Evolutionary conservation across 2,888 invertebrate species (phyloP).

Genomic region (Sesia bembeciformis): DNA sequence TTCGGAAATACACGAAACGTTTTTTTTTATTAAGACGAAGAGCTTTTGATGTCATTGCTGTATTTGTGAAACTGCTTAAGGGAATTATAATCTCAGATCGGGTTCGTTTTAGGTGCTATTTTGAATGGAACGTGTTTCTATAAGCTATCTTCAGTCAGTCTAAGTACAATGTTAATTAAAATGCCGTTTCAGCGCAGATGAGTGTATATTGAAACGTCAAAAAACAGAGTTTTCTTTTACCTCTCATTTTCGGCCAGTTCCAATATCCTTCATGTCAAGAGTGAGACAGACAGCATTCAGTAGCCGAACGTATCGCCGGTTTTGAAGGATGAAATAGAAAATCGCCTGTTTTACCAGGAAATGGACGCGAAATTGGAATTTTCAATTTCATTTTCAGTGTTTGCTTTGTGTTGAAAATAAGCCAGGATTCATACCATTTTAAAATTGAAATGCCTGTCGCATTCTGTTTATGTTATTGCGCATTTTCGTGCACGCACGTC

Average conservation of each 20-base stretch:
- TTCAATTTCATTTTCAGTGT: conserved; percentile 53
- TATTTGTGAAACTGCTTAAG: conserved; percentile 3
- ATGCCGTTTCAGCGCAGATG: conserved; percentile 40
- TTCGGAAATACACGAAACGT: conserved; percentile 43
- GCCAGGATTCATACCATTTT: conserved; percentile 5
- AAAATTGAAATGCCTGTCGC: neutral
- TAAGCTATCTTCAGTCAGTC: conserved; percentile 7
- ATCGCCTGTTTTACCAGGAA: conserved; percentile 62
- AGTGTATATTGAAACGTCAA: conserved; percentile 72
- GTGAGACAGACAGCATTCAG: conserved; percentile 43
- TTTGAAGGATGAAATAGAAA: conserved; percentile 57
- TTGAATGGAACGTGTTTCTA: neutral
- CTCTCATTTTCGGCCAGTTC: conserved; percentile 62
- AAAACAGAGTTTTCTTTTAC: conserved; percentile 64
- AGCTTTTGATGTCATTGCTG: conserved; percentile 38
- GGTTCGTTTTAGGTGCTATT: neutral
- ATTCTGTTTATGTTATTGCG: neutral
- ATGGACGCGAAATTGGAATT: conserved; percentile 61
- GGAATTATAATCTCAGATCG: neutral
- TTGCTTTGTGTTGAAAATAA: conserved; percentile 42
- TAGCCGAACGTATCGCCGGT: conserved; percentile 27
- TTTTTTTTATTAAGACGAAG: conserved; percentile 44
- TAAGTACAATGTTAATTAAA: conserved; percentile 43
- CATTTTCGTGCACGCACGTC: no score
- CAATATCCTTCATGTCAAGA: conserved; percentile 65